A percentile compares a stretch with the other conserved stretches of the same genome.
These are phyloP conservation scores for Pseudocheirus occidentalis DNA, from an alignment of 2,797 vertebrate species.

Conservation along the genomic window DNA sequence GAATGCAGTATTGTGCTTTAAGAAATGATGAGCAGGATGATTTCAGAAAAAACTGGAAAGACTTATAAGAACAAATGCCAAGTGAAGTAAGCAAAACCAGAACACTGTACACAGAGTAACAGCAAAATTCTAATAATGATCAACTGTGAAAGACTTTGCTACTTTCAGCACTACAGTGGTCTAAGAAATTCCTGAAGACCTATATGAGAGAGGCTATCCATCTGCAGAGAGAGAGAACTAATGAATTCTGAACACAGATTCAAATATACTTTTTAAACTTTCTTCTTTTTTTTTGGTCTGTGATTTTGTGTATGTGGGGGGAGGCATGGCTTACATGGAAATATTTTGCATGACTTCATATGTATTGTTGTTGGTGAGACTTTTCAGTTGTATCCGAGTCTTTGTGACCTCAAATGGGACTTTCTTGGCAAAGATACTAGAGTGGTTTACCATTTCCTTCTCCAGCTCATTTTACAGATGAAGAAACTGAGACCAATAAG, in stretches of 20 bases:
- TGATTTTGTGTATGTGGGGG: no score
- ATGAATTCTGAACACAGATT: not conserved
- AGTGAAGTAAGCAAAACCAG: not conserved
- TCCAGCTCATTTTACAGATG: not conserved
- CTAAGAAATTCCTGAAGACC: not conserved
- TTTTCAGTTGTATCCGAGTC: not conserved
- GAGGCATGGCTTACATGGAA: not conserved
- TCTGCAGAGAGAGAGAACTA: not conserved
- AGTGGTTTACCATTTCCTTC: not conserved
- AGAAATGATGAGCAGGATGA: not conserved
- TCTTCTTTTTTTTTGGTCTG: not conserved
- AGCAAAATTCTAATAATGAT: not conserved
- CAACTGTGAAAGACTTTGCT: not conserved
- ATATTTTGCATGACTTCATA: not conserved
- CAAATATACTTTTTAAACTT: not conserved
- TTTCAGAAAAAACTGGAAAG: not conserved
- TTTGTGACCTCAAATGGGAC: not conserved
- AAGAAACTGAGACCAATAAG: not conserved
- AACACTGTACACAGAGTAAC: not conserved
- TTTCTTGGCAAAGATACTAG: not conserved
- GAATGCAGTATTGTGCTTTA: not conserved
- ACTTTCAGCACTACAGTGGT: not conserved
- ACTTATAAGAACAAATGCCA: not conserved
- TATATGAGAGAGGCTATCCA: not conserved
- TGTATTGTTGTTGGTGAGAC: not conserved